A percentile compares a stretch with the other conserved stretches of the same genome.
These are phyloP conservation scores for Drosophila quadrilineata DNA, from an alignment of 1,140 invertebrate species.

Conservation along the genomic window DNA sequence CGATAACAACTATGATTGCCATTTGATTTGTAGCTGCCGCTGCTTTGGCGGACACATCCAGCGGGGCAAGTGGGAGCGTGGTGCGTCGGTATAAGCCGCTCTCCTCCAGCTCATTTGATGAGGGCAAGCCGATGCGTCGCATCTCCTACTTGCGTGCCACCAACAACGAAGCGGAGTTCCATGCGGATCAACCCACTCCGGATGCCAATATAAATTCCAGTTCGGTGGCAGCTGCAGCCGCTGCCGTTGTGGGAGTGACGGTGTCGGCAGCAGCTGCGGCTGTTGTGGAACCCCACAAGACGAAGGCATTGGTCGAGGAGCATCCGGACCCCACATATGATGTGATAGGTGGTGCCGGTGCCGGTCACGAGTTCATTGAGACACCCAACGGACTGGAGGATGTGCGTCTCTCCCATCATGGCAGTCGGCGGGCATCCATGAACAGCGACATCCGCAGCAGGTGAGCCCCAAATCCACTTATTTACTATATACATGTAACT, in stretches of 20 bases:
- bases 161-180: slow-evolving; percentile 80
- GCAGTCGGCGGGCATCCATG: slow-evolving; percentile 69
- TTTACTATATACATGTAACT: too few relatives aligned
- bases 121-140: slow-evolving; percentile 91
- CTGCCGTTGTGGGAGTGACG: slow-evolving; percentile 26
- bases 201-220: slow-evolving; percentile 6
- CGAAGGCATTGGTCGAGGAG: slow-evolving; percentile 64
- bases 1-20: too few relatives aligned
- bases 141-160: slow-evolving; percentile 96
- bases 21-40: too few relatives aligned
- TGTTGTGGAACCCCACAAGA: slow-evolving; percentile 63
- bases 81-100: slow-evolving; percentile 70
- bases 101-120: slow-evolving; percentile 83
- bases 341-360: slow-evolving; percentile 58
- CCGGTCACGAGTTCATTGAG: slow-evolving; percentile 66
- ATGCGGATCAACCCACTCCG: slow-evolving; percentile 80
- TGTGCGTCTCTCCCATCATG: slow-evolving; percentile 61
- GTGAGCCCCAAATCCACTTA: slow-evolving; percentile 42
- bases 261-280: slow-evolving; percentile 17
- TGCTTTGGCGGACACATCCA: slow-evolving; percentile 36
- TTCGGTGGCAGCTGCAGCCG: slow-evolving; percentile 18
- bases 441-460: slow-evolving; percentile 76
- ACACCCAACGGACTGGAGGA: slow-evolving; percentile 67
- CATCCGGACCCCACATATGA: slow-evolving; percentile 77
- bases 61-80: slow-evolving; percentile 28